Base-by-base conservation (phyloP, 1,140 invertebrate genomes). In the Hetaerina americana region DNA sequence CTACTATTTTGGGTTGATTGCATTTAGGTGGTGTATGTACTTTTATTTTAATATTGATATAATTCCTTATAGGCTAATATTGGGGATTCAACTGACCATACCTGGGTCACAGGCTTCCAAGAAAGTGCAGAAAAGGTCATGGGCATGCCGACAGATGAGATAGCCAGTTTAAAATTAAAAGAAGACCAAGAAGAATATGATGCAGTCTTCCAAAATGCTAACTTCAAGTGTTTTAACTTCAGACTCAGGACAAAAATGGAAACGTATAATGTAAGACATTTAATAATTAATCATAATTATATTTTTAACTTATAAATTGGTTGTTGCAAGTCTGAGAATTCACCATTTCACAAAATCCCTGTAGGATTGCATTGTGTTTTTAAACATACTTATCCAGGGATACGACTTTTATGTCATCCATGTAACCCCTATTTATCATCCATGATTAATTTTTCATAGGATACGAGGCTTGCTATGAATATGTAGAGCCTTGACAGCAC, bases 61-160 rank as follows among this genome's bases (percentile, higher is more conserved):
- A 8, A 5, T 67, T 67, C n/a, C 26, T 78, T 81, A 29, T 76
- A 92, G 89, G 81, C 89, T 74, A 90, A 89, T 76, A 82, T 98
- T 40, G 89, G 90, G 0, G 97, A 99, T 82, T 88, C 83, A 79
- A 88, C 89, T 27, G 89, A 87, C 26, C 88, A 88, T 78, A 87
- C 91, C 69, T 98, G 96, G 90, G 88, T 92, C 0, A 97, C 93
- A 12, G 87, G 92, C 57, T 99, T 99, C 79, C 92, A 90, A 76
- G 93, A 96, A 26, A 85, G 88, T 15, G 94, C 90, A 0, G 94
- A 97, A 81, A 84, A 85, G 49, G 80, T 99, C 67, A 77, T 99
- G 0, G 90, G 89, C 0, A 83, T 83, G n/a, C 84, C 82, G n/a
- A 85, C 93, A 0, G 87, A 92, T 72, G 90, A 95, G 77, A 80